Base-by-base conservation (phyloP, 2,113 vertebrate species). In the Ursus arctos region DNA sequence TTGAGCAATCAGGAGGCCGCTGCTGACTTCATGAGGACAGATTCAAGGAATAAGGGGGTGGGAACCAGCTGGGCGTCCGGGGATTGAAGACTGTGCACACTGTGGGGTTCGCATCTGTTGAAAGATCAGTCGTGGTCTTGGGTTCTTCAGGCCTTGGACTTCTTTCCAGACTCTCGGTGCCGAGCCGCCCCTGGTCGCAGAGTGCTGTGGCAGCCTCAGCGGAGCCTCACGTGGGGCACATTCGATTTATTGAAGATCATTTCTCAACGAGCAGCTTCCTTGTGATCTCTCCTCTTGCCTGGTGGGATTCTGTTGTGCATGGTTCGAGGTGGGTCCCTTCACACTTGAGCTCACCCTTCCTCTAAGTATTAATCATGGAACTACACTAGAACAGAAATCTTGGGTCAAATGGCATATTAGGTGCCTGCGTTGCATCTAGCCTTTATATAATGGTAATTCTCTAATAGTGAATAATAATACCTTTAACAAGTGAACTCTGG, bases 341-440 rank as follows among this genome's bases (percentile, higher is more conserved):
- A 80, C 24, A 88, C 91, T 88, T 43, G 77, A 43, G 87, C 84
- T 97, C 85, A 91, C 72, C 94, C 76, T 94, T 84, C 74, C 81
- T 86, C 33, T 96, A 83, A 95, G 86, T 96, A 95, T 91, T 96
- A 91, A 93, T 96, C 95, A 49, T 81, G 67, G 87, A 76, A 85
- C 53, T 95, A 22, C 43, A 36, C 61, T 69, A 31, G 88, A 89
- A 61, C 40, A 61, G 49, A 53, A 19, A 79, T 90, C 94, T 93
- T 11, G 55, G 67, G 79, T 93, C 9, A 40, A 95, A 74, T 95
- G 97, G 76, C 55, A 61, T 81, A 47, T 85, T 94, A 51, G n/a
- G 69, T 92, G 59, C 89, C 87, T 81, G 31, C 63, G 77, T 85
- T 86, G 81, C 87, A 40, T 55, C 86, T 76, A 28, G 92, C 79